Evolutionary conservation across 2,888 invertebrate genomes (phyloP), one percentile per base, ranked within the genome.

Genomic region (Euzetes globulus): DNA sequence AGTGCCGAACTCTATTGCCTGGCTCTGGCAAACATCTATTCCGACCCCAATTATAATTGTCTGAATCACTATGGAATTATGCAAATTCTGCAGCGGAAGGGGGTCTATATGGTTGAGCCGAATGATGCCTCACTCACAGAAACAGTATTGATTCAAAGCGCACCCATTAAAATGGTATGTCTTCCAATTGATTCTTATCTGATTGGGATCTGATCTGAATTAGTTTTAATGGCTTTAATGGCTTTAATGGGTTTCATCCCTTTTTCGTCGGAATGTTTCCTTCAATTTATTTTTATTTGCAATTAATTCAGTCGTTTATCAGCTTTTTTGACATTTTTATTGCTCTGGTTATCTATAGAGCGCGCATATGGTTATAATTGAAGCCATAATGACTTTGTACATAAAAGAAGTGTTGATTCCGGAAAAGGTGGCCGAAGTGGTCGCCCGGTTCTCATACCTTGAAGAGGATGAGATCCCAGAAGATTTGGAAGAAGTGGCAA

Each of bases 1-100:
- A 94, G 91, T 85, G 94, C 94, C 79, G 94, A 95, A 84, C 87
- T 96, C 78, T 96, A 95, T 86, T 95, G 95, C 85, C 87, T 91
- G 83, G 94, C 95, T 76, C 86, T 96, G 83, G 91, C 92, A 80
- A 94, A 94, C 86, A 91, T 96, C 85, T 96, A 95, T 85, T 92
- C 93, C 78, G 95, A 96, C 86, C 94, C 94, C 77, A 94, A 94
- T 85, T 94, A 93, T 86, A 91, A 93, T 87, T 93, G 91, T 85
- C 88, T 94, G 81, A 95, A 94, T 86, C 95, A 96, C 85, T 91
- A 91, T 89, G 91, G 93, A 82, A 93, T 96, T 82, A 88, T 96
- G 82, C 94, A 95, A 86, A 92, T 93, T 75, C 86, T 97, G 81
- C 89, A 91, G 79, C 87, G 95, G 82, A 95, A 95, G 84, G 94